These are phyloP conservation scores for Gorilla gorilla DNA, from an alignment of 2,113 vertebrate species.

Conservation along the genomic window DNA sequence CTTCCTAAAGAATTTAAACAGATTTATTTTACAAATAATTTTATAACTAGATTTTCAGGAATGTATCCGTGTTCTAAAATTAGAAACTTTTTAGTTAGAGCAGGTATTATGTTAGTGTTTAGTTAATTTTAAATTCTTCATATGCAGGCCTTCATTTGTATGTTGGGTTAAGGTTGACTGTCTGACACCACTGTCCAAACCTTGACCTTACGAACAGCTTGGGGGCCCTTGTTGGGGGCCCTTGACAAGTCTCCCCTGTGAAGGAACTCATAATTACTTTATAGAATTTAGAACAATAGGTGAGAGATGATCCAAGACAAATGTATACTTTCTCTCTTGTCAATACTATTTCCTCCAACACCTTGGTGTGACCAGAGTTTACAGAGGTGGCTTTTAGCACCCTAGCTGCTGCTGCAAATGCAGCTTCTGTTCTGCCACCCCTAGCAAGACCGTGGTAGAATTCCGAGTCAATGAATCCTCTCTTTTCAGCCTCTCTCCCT, in stretches of 20 bases:
- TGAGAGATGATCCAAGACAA: neutral
- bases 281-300: neutral
- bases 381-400: neutral
- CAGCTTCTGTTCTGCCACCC: neutral
- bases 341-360: neutral
- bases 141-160: neutral
- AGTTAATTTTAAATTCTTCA: constrained; percentile 21
- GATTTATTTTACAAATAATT: constrained; percentile 17
- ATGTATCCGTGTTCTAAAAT: neutral
- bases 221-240: neutral
- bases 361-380: neutral
- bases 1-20: constrained; percentile 39
- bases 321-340: neutral
- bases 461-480: neutral
- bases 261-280: neutral
- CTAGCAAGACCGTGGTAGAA: neutral
- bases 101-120: neutral
- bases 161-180: neutral
- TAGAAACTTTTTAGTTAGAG: neutral
- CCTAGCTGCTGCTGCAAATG: neutral
- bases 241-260: neutral
- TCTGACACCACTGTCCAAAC: neutral
- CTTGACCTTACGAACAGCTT: neutral
- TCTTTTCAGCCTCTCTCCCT: neutral
- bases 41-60: constrained; percentile 38